A percentile compares a stretch with the other conserved stretches of the same genome.
phyloP scores from a whole-genome alignment of 2,113 vertebrate genomes.

The Malaclemys terrapin region DNA sequence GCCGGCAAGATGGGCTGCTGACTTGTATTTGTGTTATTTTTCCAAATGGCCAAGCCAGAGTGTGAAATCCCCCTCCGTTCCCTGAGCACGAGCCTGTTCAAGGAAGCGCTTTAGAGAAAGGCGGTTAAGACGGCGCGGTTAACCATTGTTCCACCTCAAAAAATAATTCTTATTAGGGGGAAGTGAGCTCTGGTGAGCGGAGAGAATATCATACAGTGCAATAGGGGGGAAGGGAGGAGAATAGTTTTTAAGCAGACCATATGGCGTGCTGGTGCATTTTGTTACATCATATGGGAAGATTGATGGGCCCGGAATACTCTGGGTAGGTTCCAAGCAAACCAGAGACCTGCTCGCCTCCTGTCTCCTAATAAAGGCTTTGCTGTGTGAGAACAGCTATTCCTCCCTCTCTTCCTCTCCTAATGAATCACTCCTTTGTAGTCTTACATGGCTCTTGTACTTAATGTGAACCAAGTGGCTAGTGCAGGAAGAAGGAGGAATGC shows the following conservation, averaged over 20 bases:
- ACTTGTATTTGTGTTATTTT: background rate
- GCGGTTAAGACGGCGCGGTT: constrained; percentile 15
- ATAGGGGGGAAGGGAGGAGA: constrained; percentile 25
- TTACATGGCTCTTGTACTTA: constrained; percentile 53
- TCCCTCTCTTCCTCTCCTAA: constrained; percentile 45
- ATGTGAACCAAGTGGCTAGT: constrained; percentile 76
- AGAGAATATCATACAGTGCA: background rate
- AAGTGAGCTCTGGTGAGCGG: constrained; percentile 49
- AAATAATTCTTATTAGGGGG: background rate
- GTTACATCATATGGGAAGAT: constrained; percentile 59
- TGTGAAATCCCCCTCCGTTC: constrained; percentile 19
- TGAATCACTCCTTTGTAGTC: constrained; percentile 74
- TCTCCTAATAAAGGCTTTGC: background rate
- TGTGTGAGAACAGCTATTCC: constrained; percentile 5
- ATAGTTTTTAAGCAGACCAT: constrained; percentile 66
- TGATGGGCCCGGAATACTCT: constrained; percentile 50
- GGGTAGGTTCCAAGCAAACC: constrained; percentile 49
- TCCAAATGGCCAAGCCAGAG: background rate
- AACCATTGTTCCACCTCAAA: constrained; percentile 49
- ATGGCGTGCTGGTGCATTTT: constrained; percentile 69
- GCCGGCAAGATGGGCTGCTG: constrained; percentile 34
- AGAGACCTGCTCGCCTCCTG: constrained; percentile 48
- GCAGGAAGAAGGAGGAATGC: constrained; percentile 56
- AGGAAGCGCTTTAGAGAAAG: constrained; percentile 7
- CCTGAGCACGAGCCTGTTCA: background rate